phyloP scores from a whole-genome alignment of 2,113 vertebrate species.

The Pungitius pungitius region DNA sequence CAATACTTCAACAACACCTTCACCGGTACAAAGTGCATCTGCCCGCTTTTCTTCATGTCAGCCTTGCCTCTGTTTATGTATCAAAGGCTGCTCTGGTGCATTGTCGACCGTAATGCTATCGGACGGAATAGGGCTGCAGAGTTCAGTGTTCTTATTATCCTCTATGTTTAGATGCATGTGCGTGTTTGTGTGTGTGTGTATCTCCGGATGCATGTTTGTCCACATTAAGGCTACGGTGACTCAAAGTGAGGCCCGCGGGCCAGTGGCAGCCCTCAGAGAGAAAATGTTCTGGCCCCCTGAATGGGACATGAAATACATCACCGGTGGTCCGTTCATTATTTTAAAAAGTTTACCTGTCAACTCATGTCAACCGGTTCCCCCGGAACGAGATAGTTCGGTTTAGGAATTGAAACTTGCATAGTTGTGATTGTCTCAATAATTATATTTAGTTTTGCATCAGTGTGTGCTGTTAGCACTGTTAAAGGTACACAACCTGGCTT shows the following conservation, averaged over 20 bases:
- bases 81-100: constrained; percentile 39
- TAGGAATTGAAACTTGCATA: no score
- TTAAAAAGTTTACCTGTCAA: neutral
- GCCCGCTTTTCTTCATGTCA: constrained; percentile 49
- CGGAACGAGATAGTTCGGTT: neutral
- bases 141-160: constrained; percentile 10
- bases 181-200: neutral
- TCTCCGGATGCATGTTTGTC: constrained; percentile 7
- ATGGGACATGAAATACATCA: neutral
- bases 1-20: constrained; percentile 55
- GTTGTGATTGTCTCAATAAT: no score
- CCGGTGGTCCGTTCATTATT: neutral
- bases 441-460: no score
- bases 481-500: no score
- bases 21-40: constrained; percentile 54
- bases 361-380: neutral
- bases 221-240: neutral
- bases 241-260: neutral
- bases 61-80: constrained; percentile 33
- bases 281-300: neutral
- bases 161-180: neutral
- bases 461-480: no score
- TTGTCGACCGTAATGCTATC: neutral
- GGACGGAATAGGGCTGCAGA: constrained; percentile 18
- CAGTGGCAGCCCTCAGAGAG: neutral